Conservation (phyloP, 2,113 vertebrate species). For the Stegastes partitus region DNA sequence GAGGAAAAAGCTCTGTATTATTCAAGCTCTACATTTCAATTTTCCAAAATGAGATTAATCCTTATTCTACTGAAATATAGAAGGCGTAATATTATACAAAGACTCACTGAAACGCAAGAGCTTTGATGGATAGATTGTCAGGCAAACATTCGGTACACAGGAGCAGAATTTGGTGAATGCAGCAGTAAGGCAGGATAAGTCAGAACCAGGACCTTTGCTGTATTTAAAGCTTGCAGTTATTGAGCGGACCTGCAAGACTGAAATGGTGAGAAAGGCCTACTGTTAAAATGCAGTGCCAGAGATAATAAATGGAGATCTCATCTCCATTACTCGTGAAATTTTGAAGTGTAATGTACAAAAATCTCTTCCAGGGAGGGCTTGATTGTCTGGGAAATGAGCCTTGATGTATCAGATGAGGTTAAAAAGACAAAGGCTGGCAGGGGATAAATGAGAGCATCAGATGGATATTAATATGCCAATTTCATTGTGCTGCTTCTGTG, state of each 20-base stretch:
- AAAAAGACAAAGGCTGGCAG: constrained; percentile 11
- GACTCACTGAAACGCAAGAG: constrained; percentile 43
- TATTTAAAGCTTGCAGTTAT: constrained; percentile 11
- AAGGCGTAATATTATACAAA: constrained; percentile 58
- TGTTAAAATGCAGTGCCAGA: background rate
- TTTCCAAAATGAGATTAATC: constrained; percentile 2
- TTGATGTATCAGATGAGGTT: constrained; percentile 1
- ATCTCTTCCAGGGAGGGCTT: constrained; percentile 34
- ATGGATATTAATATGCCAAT: background rate
- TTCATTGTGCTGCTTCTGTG: constrained; percentile 9
- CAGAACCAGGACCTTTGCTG: background rate
- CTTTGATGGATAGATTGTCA: constrained; percentile 77
- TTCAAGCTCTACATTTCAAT: constrained; percentile 16
- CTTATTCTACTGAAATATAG: constrained; percentile 18
- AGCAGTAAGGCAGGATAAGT: constrained; percentile 13
- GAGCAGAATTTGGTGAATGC: constrained; percentile 31
- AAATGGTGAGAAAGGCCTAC: background rate
- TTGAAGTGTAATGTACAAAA: constrained; percentile 10
- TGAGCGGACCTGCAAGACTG: background rate
- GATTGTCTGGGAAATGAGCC: constrained; percentile 64
- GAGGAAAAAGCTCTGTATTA: constrained; percentile 15
- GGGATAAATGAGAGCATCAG: background rate
- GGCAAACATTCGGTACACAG: constrained; percentile 54
- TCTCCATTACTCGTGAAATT: constrained; percentile 15
- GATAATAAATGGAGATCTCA: background rate